phyloP scores from a whole-genome alignment of 2,797 vertebrate genomes.

The Gadopsis marmoratus region DNA sequence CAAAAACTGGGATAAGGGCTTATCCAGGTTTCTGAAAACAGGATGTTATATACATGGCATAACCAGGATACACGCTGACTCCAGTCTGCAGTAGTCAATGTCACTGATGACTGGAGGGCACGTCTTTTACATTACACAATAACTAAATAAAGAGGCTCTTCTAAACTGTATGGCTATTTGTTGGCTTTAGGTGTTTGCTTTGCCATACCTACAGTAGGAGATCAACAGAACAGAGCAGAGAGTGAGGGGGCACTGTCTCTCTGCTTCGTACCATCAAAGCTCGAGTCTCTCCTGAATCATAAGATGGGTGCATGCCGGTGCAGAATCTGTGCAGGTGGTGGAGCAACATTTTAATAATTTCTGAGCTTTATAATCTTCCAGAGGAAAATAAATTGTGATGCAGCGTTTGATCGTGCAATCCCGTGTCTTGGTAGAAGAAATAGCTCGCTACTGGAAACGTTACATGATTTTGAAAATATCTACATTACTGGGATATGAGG shows the following conservation, averaged over 20 bases:
- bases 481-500: neutral
- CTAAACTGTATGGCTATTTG: neutral
- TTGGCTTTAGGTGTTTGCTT: neutral
- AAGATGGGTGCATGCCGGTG: neutral
- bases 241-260: neutral
- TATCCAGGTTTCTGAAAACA: neutral
- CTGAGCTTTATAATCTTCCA: constrained; percentile 19
- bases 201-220: neutral
- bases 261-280: constrained; percentile 4
- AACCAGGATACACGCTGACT: neutral
- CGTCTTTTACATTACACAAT: neutral
- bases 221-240: neutral
- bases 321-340: constrained; percentile 10
- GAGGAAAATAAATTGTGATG: neutral
- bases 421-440: neutral
- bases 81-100: too few species aligned
- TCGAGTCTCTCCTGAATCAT: neutral
- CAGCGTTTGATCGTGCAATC: neutral
- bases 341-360: constrained; percentile 20
- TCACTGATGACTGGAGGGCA: neutral
- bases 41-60: neutral
- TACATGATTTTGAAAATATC: neutral
- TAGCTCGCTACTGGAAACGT: neutral
- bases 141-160: neutral
- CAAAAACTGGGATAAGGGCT: neutral